These are phyloP conservation scores for Merops nubicus DNA, from an alignment of 2,113 vertebrate species.

Conservation along the genomic window DNA sequence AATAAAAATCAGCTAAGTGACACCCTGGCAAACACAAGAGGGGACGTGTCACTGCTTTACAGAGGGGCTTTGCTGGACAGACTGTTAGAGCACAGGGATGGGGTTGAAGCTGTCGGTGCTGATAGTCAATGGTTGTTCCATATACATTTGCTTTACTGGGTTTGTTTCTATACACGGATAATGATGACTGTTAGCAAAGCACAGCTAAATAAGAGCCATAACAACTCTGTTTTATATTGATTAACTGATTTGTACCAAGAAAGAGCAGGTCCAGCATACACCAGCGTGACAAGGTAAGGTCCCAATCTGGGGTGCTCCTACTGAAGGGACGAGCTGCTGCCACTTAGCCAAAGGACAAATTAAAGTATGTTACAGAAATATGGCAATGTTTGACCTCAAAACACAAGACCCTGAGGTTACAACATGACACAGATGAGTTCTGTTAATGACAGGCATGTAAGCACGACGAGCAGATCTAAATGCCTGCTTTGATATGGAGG, in stretches of 20 bases:
- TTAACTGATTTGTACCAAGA: background rate
- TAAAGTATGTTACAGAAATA: rapidly evolving
- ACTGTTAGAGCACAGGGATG: background rate
- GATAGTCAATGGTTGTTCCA: background rate
- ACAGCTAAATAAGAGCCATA: rapidly evolving
- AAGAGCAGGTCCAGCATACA: rapidly evolving
- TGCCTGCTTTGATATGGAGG: background rate
- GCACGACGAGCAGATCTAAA: background rate
- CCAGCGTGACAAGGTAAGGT: background rate
- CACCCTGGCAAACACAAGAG: background rate
- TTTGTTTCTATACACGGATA: rapidly evolving
- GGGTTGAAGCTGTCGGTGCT: background rate
- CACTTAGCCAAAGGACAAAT: background rate
- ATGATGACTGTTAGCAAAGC: background rate
- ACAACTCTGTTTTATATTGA: rapidly evolving
- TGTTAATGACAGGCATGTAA: background rate
- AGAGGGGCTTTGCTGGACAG: background rate
- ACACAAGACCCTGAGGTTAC: background rate
- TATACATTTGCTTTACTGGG: rapidly evolving
- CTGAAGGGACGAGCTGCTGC: background rate
- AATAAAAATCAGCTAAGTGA: background rate
- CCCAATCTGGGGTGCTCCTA: background rate
- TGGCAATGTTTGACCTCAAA: background rate
- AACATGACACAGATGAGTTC: rapidly evolving
- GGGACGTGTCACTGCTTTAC: background rate